Conservation (phyloP, 2,113 vertebrate species). For the Sturnus vulgaris region DNA sequence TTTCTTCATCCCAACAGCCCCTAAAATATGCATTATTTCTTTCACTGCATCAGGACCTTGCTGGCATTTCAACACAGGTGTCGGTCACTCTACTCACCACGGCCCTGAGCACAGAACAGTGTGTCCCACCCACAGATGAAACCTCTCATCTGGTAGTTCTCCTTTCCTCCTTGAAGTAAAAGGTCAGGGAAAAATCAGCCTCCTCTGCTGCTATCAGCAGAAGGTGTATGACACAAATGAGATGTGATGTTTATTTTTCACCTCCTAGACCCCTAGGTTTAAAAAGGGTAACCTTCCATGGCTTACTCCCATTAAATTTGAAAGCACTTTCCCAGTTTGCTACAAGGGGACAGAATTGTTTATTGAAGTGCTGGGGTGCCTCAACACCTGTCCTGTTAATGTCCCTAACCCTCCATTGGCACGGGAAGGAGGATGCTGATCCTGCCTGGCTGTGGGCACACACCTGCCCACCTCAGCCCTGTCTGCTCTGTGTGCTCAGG, state of each 20-base stretch:
- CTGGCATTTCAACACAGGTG: not conserved
- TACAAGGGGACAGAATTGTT: not conserved
- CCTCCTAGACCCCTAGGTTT: not conserved
- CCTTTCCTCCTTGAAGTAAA: not conserved
- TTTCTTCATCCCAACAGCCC: not conserved
- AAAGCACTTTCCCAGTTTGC: not conserved
- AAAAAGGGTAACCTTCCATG: not conserved
- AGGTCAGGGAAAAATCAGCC: not conserved
- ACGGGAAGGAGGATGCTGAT: not conserved
- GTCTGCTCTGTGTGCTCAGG: fast-evolving
- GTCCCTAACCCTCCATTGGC: not conserved
- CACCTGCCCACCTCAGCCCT: not conserved
- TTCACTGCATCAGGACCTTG: not conserved
- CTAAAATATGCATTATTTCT: not conserved
- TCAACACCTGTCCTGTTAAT: not conserved
- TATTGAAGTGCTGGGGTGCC: not conserved
- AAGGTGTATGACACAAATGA: not conserved
- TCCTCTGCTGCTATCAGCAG: not conserved
- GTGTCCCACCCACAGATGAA: not conserved
- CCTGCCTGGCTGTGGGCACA: not conserved
- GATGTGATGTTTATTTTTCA: not conserved
- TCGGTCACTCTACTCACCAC: not conserved
- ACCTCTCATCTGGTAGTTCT: not conserved
- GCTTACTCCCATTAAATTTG: not conserved
- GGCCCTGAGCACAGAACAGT: not conserved